These are phyloP conservation scores for Chanos chanos DNA, from an alignment of 2,797 vertebrate species.

Conservation along the genomic window DNA sequence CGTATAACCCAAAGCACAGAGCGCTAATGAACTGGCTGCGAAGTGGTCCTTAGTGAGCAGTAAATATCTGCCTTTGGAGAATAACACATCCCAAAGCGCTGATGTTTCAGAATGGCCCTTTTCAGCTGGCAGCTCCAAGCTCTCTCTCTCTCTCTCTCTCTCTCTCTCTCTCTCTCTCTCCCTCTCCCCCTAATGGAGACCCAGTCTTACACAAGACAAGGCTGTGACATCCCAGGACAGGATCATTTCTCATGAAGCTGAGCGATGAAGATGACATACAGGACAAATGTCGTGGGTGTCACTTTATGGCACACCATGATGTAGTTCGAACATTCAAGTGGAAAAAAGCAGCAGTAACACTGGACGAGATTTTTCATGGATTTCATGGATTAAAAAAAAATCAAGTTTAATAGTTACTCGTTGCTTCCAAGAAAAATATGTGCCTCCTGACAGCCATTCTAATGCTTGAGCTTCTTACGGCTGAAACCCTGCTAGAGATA, in stretches of 20 bases:
- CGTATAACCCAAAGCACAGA: slow-evolving; percentile 41
- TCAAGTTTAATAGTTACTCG: no score
- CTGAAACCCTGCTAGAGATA: background rate
- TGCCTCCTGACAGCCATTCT: background rate
- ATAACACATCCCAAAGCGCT: slow-evolving; percentile 45
- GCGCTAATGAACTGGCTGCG: slow-evolving; percentile 46
- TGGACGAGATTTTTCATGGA: no score
- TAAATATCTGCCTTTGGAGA: slow-evolving; percentile 50
- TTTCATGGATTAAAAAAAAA: no score
- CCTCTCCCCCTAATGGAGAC: slow-evolving; percentile 35
- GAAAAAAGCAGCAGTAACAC: no score
- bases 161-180: background rate
- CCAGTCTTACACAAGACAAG: slow-evolving; percentile 16
- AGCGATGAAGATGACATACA: slow-evolving; percentile 13
- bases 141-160: background rate
- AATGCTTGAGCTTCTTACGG: background rate
- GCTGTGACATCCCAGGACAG: slow-evolving; percentile 13
- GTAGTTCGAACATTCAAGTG: no score
- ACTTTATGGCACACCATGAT: no score
- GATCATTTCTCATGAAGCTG: slow-evolving; percentile 26
- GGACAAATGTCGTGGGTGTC: background rate
- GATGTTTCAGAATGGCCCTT: slow-evolving; percentile 43
- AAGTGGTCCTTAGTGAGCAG: slow-evolving; percentile 47
- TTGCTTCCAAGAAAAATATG: background rate
- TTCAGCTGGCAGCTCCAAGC: slow-evolving; percentile 35